Evolutionary conservation across 2,113 vertebrate genomes (phyloP), one percentile per base, ranked within the genome.

Genomic region (Sceloporus undulatus): DNA sequence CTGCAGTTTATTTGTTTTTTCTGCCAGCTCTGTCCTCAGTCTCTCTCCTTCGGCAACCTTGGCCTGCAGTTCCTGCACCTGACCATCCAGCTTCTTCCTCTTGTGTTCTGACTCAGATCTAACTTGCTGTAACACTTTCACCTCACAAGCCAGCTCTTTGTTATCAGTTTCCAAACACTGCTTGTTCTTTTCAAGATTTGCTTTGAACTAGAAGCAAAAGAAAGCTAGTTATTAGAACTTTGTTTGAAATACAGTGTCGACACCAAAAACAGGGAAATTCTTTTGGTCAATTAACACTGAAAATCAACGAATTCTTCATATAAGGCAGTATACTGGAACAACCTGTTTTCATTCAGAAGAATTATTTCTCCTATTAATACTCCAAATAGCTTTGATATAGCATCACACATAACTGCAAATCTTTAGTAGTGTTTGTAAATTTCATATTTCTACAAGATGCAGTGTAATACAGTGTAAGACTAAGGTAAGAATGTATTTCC

Each of bases 101-200:
- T 98, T 98, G 92, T 99, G 97, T 85, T 99, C 99, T 0, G 98
- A 98, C 87, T 99, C 99, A 0, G 96, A 95, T 96, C 98, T 99
- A 38, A 97, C 96, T 94, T 99, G 99, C 95, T 98, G 98, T 89
- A 99, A 96, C 9, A 95, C 96, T 95, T 99, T 99, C 94, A 99
- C 98, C 88, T 99, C 99, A 14, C 92, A 97, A 0, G 96, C 96
- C 94, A 99, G 86, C 95, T 99, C 99, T 94, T 98, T 99, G 97
- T 99, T 99, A 92, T 99, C 98, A 0, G 96, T 98, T 96, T 99
- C 99, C 13, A 99, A 95, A 73, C 97, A 97, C 94, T 99, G 98
- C 94, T 99, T 99, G 96, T 98, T 99, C 96, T 99, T 99, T 85
- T 99, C 99, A 92, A 99, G 96, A 82, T 98, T 99, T 48, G 97